Evolutionary conservation across 92 coral and sea anemone species (phyloP).

Genomic region (Heteractis magnifica): DNA sequence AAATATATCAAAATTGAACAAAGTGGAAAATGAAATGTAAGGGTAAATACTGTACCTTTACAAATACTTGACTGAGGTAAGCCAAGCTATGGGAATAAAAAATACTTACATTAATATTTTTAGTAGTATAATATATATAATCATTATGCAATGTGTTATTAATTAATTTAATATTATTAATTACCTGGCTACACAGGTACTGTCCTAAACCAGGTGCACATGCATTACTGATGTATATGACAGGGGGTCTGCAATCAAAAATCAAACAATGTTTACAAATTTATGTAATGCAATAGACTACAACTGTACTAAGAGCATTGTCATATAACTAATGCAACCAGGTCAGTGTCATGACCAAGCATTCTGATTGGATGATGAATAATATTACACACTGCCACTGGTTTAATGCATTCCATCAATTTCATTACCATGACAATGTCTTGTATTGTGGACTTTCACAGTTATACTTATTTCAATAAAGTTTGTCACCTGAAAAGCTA

Average conservation of each 20-base stretch:
- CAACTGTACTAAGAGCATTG: too few species aligned
- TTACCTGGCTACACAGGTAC: slow-evolving; percentile 72
- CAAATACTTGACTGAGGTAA: slow-evolving; percentile 98
- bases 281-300: too few species aligned
- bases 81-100: slow-evolving; percentile 69
- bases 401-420: too few species aligned
- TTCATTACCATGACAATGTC: too few species aligned
- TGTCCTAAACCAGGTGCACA: slow-evolving; percentile 70
- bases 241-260: slow-evolving; percentile 76
- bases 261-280: not conserved
- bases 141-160: not conserved
- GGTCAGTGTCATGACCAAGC: too few species aligned
- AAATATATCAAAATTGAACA: not conserved
- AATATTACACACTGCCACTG: too few species aligned
- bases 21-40: not conserved
- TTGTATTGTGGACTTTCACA: too few species aligned
- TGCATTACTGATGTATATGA: slow-evolving; percentile 87
- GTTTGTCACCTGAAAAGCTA: too few species aligned
- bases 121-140: too few species aligned
- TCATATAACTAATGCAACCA: too few species aligned
- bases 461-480: too few species aligned
- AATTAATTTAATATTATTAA: not conserved
- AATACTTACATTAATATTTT: not conserved
- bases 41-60: slow-evolving; percentile 57
- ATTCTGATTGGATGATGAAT: too few species aligned